Conservation (phyloP, 2,888 invertebrate species). For the Rhagium mordax region DNA sequence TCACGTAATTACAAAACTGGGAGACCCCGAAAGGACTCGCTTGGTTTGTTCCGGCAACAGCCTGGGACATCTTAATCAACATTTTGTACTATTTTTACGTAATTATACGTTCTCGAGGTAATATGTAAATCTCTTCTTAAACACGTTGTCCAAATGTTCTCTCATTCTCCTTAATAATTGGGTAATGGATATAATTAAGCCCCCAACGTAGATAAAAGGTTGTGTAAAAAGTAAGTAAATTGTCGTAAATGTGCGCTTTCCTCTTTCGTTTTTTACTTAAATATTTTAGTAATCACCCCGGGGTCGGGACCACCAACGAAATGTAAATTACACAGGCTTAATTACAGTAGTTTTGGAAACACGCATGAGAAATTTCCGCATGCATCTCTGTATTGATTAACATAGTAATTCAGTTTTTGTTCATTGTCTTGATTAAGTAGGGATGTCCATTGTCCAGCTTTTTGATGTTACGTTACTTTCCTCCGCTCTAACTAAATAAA, state of each 20-base stretch:
- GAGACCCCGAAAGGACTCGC: not conserved
- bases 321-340: slow-evolving; percentile 6
- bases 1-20: not conserved
- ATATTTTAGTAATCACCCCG: slow-evolving; percentile 4
- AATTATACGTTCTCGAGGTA: not conserved
- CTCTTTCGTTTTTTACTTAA: not conserved
- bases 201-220: not conserved
- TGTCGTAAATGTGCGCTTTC: not conserved
- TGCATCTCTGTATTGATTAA: not conserved
- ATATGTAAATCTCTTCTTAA: not conserved
- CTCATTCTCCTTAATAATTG: not conserved
- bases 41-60: not conserved
- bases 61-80: not conserved
- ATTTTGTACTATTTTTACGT: not conserved
- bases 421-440: not conserved
- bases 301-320: slow-evolving; percentile 19
- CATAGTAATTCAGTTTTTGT: not conserved
- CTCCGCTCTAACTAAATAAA: too few relatives aligned
- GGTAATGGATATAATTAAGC: not conserved
- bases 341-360: slow-evolving; percentile 3
- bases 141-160: not conserved
- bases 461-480: too few relatives aligned
- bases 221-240: not conserved
- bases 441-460: not conserved
- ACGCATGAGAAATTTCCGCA: slow-evolving; percentile 2